Conservation (phyloP, 2,888 invertebrate species). For the Sinohyriopsis cumingii region DNA sequence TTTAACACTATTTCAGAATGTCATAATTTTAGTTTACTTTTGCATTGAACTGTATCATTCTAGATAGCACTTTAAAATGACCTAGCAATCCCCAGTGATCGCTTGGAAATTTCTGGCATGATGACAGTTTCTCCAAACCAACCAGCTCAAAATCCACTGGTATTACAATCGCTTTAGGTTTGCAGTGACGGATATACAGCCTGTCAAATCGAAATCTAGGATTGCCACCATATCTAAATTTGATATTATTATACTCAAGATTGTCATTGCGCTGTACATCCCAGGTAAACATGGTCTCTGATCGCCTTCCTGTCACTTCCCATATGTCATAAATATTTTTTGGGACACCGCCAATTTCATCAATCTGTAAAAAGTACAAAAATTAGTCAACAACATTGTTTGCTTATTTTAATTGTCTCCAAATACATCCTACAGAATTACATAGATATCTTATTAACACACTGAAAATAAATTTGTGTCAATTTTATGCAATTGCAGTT, state of each 20-base stretch:
- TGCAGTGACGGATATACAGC: constrained; percentile 71
- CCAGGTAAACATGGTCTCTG: constrained; percentile 76
- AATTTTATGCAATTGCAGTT: no score
- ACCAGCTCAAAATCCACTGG: constrained; percentile 75
- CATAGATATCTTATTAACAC: no score
- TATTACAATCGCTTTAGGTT: constrained; percentile 54
- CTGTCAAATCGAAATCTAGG: constrained; percentile 76
- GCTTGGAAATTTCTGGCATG: constrained; percentile 75
- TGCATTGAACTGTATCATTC: background rate
- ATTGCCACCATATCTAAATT: constrained; percentile 52
- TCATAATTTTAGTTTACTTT: no score
- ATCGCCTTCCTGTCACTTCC: constrained; percentile 74
- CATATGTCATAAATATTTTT: constrained; percentile 74
- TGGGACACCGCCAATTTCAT: constrained; percentile 71
- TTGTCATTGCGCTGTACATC: constrained; percentile 77
- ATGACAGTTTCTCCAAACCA: constrained; percentile 74
- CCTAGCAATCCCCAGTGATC: constrained; percentile 76
- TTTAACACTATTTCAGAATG: no score
- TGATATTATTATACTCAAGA: constrained; percentile 57
- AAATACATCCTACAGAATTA: no score
- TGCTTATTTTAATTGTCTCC: background rate
- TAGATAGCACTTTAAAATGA: constrained; percentile 58
- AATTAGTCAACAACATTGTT: background rate
- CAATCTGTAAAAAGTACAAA: constrained; percentile 55
- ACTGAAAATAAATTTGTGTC: no score